These are phyloP conservation scores for Erpornis zantholeuca DNA, from an alignment of 2,113 vertebrate species.

Conservation along the genomic window DNA sequence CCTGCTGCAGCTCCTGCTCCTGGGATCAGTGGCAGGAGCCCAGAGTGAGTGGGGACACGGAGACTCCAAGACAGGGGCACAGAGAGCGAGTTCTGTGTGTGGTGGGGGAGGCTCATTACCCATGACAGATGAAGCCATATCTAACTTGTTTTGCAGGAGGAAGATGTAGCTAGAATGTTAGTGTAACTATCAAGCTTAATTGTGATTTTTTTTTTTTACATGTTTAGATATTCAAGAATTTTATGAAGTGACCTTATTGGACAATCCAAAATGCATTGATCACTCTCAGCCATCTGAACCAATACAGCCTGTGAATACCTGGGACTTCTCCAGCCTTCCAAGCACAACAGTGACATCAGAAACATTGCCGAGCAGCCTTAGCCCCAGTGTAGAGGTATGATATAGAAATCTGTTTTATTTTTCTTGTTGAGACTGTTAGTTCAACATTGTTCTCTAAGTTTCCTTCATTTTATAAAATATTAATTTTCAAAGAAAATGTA, in stretches of 20 bases:
- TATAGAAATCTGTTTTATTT: not conserved
- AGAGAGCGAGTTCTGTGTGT: not conserved
- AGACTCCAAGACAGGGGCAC: not conserved
- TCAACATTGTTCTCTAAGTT: not conserved
- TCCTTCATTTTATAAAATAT: constrained; percentile 27
- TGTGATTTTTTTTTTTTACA: not conserved
- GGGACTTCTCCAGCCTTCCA: constrained; percentile 94
- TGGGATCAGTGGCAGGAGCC: accelerated
- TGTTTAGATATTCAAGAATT: constrained; percentile 97
- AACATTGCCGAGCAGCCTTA: constrained; percentile 89
- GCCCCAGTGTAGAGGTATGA: constrained; percentile 89
- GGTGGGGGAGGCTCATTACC: not conserved
- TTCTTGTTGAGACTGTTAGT: not conserved
- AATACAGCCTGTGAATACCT: constrained; percentile 84
- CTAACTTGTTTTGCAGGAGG: not conserved
- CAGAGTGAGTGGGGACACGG: accelerated
- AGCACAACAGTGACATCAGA: constrained; percentile 91
- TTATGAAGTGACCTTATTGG: constrained; percentile 98
- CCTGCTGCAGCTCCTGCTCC: not conserved
- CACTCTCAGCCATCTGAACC: constrained; percentile 77
- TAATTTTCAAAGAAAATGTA: not conserved
- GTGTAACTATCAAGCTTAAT: not conserved
- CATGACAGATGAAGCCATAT: not conserved
- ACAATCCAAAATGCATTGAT: constrained; percentile 89
- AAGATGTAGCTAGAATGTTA: not conserved